Evolutionary conservation across 2,888 invertebrate genomes (phyloP).

Genomic region (Sinelater perroti): DNA sequence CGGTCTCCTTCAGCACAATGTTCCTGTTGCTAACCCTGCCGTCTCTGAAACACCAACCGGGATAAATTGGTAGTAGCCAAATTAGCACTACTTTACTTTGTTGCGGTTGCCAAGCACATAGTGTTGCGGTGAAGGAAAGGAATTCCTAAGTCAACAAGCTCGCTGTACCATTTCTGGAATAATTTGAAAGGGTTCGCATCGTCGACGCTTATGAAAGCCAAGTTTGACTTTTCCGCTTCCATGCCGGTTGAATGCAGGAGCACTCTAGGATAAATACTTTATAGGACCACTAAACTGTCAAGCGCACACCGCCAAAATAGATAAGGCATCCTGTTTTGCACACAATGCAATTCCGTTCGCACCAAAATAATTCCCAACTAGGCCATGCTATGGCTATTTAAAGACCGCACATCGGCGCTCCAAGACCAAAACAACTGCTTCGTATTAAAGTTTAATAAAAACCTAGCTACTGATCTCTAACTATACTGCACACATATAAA

Average conservation of each 20-base stretch:
- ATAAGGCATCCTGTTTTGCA: too few species aligned
- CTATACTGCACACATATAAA: conserved; percentile 23
- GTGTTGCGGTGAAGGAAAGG: conserved; percentile 45
- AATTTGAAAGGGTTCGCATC: conserved; percentile 59
- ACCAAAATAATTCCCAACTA: too few species aligned
- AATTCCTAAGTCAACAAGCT: conserved; percentile 45
- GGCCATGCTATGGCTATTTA: too few species aligned
- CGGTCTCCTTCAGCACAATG: conserved; percentile 57
- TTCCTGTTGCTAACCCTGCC: conserved; percentile 54
- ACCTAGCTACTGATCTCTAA: conserved; percentile 4
- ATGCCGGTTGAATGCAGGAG: too few species aligned
- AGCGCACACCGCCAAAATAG: too few species aligned
- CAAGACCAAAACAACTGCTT: too few species aligned
- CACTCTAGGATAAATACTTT: too few species aligned
- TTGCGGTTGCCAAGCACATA: conserved; percentile 59
- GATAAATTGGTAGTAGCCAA: conserved; percentile 1
- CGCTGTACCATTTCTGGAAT: conserved; percentile 61
- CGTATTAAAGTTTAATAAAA: too few species aligned
- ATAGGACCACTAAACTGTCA: too few species aligned
- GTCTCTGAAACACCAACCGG: conserved; percentile 57
- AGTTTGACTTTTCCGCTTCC: too few species aligned
- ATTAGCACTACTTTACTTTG: conserved; percentile 55
- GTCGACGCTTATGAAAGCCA: conserved; percentile 57
- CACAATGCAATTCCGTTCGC: too few species aligned
- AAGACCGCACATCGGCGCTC: too few species aligned